Conservation (phyloP, 2,888 invertebrate species). For the Ochropacha duplaris region DNA sequence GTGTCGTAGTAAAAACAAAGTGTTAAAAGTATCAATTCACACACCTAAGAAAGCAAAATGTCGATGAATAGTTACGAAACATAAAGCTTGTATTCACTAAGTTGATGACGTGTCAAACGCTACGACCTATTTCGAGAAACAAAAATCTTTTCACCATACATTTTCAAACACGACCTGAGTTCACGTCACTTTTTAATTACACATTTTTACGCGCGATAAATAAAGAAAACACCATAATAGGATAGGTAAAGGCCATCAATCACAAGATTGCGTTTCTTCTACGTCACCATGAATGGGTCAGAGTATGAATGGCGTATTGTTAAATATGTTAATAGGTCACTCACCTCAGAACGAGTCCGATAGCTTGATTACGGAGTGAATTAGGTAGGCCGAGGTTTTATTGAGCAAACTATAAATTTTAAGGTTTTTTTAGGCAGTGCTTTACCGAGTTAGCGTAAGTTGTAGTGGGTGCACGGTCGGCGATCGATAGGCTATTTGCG, state of each 20-base stretch:
- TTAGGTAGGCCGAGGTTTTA: constrained; percentile 51
- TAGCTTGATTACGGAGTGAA: neutral
- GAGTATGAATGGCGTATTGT: constrained; percentile 41
- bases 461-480: constrained; percentile 46
- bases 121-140: constrained; percentile 62
- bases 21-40: neutral
- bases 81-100: constrained; percentile 11
- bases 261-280: constrained; percentile 38
- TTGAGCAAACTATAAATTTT: constrained; percentile 46
- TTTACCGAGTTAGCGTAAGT: constrained; percentile 66
- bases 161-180: constrained; percentile 39
- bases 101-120: constrained; percentile 37
- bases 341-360: constrained; percentile 46
- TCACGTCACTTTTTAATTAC: constrained; percentile 7
- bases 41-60: neutral
- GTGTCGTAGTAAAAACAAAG: neutral
- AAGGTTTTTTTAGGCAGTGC: constrained; percentile 52
- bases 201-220: constrained; percentile 13
- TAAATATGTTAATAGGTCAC: constrained; percentile 35
- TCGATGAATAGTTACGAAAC: neutral
- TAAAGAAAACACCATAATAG: constrained; percentile 30
- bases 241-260: constrained; percentile 44
- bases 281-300: constrained; percentile 61
- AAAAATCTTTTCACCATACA: constrained; percentile 36
- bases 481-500: constrained; percentile 68